These are phyloP conservation scores for Channa argus DNA, from an alignment of 2,113 vertebrate genomes.

Conservation along the genomic window DNA sequence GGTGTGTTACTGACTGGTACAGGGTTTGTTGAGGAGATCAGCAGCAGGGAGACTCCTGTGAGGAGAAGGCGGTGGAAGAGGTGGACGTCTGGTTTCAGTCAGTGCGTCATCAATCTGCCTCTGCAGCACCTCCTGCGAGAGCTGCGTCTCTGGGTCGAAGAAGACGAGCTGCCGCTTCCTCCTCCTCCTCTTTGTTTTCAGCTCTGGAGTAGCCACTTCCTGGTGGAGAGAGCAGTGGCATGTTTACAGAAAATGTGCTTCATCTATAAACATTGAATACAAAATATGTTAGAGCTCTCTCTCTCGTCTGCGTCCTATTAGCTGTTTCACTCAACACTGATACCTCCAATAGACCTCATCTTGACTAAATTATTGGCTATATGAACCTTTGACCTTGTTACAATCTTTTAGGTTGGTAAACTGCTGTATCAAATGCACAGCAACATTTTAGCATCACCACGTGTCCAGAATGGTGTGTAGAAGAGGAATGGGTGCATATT, in stretches of 20 bases:
- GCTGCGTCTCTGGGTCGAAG: conserved; percentile 76
- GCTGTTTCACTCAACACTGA: no score
- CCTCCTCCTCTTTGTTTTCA: conserved; percentile 16
- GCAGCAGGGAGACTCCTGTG: conserved; percentile 31
- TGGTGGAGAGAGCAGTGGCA: background rate
- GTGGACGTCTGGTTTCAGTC: conserved; percentile 45
- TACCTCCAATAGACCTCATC: no score
- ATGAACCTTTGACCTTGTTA: no score
- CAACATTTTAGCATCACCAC: no score
- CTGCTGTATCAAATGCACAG: no score
- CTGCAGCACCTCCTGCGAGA: conserved; percentile 62
- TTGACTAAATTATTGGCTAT: no score
- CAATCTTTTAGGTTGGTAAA: no score
- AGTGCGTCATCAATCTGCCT: conserved; percentile 51
- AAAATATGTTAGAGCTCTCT: no score
- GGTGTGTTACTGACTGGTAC: conserved; percentile 73
- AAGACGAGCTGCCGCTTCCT: conserved; percentile 78
- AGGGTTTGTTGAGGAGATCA: conserved; percentile 71
- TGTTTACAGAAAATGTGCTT: background rate
- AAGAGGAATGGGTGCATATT: no score
- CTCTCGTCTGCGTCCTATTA: no score
- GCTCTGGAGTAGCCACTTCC: conserved; percentile 26
- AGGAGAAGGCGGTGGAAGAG: background rate
- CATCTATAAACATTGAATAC: background rate
- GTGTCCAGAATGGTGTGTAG: no score